Percentiles rank a stretch among this genome's conserved stretches.
Evolutionary conservation across 2,888 invertebrate species (phyloP).

Genomic region (Nephrotoma appendiculata): DNA sequence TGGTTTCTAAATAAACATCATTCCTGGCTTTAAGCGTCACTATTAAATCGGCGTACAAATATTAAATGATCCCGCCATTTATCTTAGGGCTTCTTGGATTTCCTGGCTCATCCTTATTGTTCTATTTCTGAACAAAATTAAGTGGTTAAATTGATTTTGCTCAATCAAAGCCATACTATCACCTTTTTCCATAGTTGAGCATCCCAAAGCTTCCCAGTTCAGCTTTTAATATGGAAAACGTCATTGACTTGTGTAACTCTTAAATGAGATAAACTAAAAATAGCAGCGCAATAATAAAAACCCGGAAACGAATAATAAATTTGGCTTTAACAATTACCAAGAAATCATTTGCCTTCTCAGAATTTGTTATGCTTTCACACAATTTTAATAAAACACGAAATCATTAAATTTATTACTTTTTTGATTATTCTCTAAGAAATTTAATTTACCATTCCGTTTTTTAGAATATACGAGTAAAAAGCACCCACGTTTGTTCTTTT

Average conservation of each 20-base stretch:
- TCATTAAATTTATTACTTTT: background rate
- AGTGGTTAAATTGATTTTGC: too few species aligned
- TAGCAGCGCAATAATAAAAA: background rate
- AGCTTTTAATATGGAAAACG: too few species aligned
- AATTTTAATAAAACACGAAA: background rate
- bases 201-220: too few species aligned
- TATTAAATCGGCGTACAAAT: too few species aligned
- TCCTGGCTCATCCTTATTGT: too few species aligned
- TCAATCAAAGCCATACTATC: too few species aligned
- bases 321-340: background rate
- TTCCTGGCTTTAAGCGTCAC: too few species aligned
- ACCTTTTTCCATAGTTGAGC: too few species aligned
- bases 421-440: background rate
- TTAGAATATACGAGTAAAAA: background rate
- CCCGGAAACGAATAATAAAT: background rate
- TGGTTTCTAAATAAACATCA: too few species aligned
- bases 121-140: too few species aligned
- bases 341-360: background rate
- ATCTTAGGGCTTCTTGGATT: too few species aligned
- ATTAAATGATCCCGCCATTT: too few species aligned
- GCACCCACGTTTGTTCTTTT: background rate
- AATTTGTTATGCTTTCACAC: background rate
- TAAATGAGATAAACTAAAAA: background rate
- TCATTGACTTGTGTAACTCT: background rate
- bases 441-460: background rate